phyloP scores from a whole-genome alignment of 2,888 invertebrate species.

The Drosophila prostipennis region DNA sequence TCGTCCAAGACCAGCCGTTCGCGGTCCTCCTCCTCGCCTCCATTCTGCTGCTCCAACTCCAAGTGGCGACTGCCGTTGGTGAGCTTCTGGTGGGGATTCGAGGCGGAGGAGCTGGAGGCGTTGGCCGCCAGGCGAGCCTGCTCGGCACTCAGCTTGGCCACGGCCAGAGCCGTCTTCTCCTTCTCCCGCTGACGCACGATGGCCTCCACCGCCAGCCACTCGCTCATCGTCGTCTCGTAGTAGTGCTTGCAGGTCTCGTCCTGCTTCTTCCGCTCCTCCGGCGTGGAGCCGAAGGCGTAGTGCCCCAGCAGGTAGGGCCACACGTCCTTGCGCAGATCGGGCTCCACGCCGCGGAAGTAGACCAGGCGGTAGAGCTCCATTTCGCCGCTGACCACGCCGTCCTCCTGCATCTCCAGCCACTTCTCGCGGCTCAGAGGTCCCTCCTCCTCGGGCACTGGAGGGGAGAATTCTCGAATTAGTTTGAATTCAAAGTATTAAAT shows the following conservation, averaged over 20 bases:
- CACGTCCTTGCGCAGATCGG: constrained; percentile 90
- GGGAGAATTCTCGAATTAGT: neutral
- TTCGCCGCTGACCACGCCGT: constrained; percentile 87
- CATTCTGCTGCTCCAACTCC: constrained; percentile 9
- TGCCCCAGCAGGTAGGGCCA: constrained; percentile 96
- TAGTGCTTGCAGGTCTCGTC: constrained; percentile 89
- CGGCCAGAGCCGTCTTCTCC: constrained; percentile 92
- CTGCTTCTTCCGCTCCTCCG: constrained; percentile 87
- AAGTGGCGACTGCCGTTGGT: constrained; percentile 26
- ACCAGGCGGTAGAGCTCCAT: constrained; percentile 92
- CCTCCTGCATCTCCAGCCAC: constrained; percentile 90
- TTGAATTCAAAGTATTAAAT: too few species aligned
- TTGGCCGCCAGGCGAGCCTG: constrained; percentile 84
- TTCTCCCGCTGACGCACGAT: constrained; percentile 93
- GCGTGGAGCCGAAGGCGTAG: constrained; percentile 90
- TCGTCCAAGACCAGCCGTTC: constrained; percentile 84
- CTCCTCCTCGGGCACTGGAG: constrained; percentile 86
- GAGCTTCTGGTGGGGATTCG: constrained; percentile 20
- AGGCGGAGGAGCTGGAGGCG: neutral
- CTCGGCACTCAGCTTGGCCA: constrained; percentile 87
- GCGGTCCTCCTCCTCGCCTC: constrained; percentile 74
- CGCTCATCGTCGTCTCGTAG: constrained; percentile 96
- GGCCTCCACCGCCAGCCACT: constrained; percentile 97
- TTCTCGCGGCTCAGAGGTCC: constrained; percentile 89
- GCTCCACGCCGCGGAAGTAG: constrained; percentile 94